phyloP scores from a whole-genome alignment of 1,140 invertebrate genomes.

The Aphelenchoides besseyi region DNA sequence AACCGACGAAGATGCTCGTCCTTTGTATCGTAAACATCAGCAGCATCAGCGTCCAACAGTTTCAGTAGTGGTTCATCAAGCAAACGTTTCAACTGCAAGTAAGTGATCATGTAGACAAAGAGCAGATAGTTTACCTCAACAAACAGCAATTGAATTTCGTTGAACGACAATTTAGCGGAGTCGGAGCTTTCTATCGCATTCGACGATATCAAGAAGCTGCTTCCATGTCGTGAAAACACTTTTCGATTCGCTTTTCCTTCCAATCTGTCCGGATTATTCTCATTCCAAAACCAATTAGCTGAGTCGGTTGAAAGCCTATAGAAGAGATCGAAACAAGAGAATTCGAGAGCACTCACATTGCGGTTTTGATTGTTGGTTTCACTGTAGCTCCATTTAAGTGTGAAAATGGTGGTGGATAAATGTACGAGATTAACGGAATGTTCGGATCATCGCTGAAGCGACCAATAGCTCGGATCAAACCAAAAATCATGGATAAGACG shows the following conservation, averaged over 20 bases:
- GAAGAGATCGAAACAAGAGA: conserved; percentile 11
- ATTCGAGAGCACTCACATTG: conserved; percentile 15
- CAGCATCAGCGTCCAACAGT: conserved; percentile 35
- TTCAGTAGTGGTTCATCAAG: conserved; percentile 34
- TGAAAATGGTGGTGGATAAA: conserved; percentile 51
- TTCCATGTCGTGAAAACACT: conserved; percentile 52
- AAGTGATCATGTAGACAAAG: conserved; percentile 14
- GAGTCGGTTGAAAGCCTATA: conserved; percentile 51
- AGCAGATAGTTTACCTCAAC: conserved; percentile 28
- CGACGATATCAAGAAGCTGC: conserved; percentile 45
- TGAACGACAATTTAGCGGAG: conserved; percentile 26
- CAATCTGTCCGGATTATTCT: conserved; percentile 32
- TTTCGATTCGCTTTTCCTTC: conserved; percentile 27
- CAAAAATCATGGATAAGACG: conserved; percentile 51
- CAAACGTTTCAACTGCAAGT: conserved; percentile 47
- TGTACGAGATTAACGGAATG: conserved; percentile 36
- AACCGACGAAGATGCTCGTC: conserved; percentile 70
- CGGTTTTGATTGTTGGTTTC: conserved; percentile 13
- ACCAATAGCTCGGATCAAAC: conserved; percentile 46
- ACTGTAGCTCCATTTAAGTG: not conserved
- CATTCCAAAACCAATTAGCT: conserved; percentile 57
- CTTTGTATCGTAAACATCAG: conserved; percentile 59
- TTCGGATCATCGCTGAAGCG: conserved; percentile 35
- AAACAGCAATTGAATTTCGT: conserved; percentile 34
- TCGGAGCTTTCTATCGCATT: not conserved